phyloP scores from a whole-genome alignment of 2,113 vertebrate species.

The Chrysochloris asiatica region DNA sequence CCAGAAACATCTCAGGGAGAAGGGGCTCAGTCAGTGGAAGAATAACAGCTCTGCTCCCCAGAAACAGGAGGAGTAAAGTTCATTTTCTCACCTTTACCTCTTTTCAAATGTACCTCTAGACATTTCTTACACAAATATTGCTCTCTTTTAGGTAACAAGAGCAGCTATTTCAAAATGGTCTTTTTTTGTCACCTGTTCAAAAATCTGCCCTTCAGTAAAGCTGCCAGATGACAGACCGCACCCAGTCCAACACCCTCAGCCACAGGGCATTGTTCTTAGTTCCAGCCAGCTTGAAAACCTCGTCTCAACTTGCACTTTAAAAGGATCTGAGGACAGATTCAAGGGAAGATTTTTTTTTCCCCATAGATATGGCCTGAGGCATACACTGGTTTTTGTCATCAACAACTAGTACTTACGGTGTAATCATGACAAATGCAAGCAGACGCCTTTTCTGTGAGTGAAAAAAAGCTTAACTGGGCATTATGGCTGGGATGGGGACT shows the following conservation, averaged over 20 bases:
- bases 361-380: constrained; percentile 22
- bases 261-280: constrained; percentile 63
- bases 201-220: constrained; percentile 59
- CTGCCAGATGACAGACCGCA: neutral
- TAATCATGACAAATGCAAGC: constrained; percentile 35
- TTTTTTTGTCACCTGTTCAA: constrained; percentile 73
- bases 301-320: constrained; percentile 71
- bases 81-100: neutral
- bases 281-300: constrained; percentile 61
- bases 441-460: constrained; percentile 31
- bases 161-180: constrained; percentile 62
- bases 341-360: constrained; percentile 41
- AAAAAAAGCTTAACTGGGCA: neutral
- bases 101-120: constrained; percentile 16
- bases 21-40: neutral
- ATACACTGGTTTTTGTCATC: constrained; percentile 28
- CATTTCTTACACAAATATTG: constrained; percentile 38
- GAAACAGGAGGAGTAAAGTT: neutral
- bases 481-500: neutral
- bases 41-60: neutral
- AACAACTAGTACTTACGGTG: constrained; percentile 30
- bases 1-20: constrained; percentile 33
- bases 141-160: constrained; percentile 29
- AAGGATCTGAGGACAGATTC: constrained; percentile 67
- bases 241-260: constrained; percentile 59